These are phyloP conservation scores for Diadumene lineata DNA, from an alignment of 92 coral and sea anemone genomes.

Conservation along the genomic window DNA sequence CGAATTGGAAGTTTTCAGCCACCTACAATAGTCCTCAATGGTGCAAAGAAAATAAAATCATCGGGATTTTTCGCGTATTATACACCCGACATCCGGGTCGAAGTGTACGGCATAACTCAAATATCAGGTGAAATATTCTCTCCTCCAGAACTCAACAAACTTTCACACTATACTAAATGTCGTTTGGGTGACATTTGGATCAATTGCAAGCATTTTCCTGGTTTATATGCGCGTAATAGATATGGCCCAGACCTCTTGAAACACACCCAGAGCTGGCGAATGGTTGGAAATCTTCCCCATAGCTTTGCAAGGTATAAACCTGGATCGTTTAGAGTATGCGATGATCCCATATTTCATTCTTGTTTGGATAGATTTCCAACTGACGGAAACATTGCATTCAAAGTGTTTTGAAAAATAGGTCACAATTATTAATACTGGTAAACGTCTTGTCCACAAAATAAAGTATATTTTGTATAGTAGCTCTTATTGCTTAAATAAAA, in stretches of 20 bases:
- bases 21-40: neutral
- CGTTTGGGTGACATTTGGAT: slow-evolving; percentile 26
- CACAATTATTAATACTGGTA: slow-evolving; percentile 3
- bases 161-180: slow-evolving; percentile 18
- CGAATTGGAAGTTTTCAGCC: slow-evolving; percentile 3
- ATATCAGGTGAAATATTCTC: slow-evolving; percentile 19
- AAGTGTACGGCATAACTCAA: slow-evolving; percentile 22
- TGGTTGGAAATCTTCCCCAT: neutral
- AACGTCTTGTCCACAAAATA: neutral
- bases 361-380: slow-evolving; percentile 38
- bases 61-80: slow-evolving; percentile 14
- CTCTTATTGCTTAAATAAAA: no score
- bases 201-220: slow-evolving; percentile 27
- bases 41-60: no score
- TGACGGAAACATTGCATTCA: slow-evolving; percentile 32
- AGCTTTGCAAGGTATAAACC: slow-evolving; percentile 24
- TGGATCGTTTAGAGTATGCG: slow-evolving; percentile 23
- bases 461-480: no score
- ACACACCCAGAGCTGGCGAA: slow-evolving; percentile 37
- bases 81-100: slow-evolving; percentile 32
- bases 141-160: slow-evolving; percentile 28
- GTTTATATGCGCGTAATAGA: slow-evolving; percentile 38
- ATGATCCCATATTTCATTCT: slow-evolving; percentile 36
- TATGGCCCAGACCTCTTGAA: slow-evolving; percentile 43
- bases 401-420: slow-evolving; percentile 3